Evolutionary conservation across 2,797 vertebrate species (phyloP).

Genomic region (Hippocampus kuda): DNA sequence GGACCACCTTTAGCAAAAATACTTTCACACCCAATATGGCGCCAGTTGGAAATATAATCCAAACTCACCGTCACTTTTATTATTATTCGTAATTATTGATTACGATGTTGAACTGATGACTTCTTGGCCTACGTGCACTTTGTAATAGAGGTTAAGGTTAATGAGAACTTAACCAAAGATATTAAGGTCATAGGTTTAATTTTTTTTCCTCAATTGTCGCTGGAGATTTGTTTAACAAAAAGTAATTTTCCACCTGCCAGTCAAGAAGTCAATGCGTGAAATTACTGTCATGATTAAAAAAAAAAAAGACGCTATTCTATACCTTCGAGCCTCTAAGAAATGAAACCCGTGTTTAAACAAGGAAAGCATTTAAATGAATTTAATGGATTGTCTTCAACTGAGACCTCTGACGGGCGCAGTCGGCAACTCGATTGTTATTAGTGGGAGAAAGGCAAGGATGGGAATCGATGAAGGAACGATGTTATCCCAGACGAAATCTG

Average conservation of each 20-base stretch:
- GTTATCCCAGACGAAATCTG: not conserved
- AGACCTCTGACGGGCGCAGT: not conserved
- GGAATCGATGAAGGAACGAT: not conserved
- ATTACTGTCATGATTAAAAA: constrained; percentile 32
- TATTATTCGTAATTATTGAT: no score
- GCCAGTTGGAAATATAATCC: no score
- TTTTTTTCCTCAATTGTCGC: constrained; percentile 9
- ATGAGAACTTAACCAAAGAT: no score
- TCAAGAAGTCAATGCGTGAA: constrained; percentile 38
- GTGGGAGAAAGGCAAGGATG: not conserved
- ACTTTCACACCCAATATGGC: no score
- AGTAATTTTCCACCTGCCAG: constrained; percentile 35
- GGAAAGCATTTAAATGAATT: constrained; percentile 29
- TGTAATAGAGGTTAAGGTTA: not conserved
- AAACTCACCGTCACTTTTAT: not conserved
- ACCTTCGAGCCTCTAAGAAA: constrained; percentile 20
- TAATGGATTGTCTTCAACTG: constrained; percentile 28
- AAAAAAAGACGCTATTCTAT: not conserved
- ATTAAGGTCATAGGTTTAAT: not conserved
- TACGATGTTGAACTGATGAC: not conserved
- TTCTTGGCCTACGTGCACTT: not conserved
- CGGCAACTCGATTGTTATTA: not conserved
- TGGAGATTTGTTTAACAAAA: constrained; percentile 21
- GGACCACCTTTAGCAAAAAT: no score
- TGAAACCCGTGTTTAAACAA: constrained; percentile 2